These are phyloP conservation scores for Pogonomyrmex californicus DNA, from an alignment of 1,140 invertebrate genomes.

Conservation along the genomic window DNA sequence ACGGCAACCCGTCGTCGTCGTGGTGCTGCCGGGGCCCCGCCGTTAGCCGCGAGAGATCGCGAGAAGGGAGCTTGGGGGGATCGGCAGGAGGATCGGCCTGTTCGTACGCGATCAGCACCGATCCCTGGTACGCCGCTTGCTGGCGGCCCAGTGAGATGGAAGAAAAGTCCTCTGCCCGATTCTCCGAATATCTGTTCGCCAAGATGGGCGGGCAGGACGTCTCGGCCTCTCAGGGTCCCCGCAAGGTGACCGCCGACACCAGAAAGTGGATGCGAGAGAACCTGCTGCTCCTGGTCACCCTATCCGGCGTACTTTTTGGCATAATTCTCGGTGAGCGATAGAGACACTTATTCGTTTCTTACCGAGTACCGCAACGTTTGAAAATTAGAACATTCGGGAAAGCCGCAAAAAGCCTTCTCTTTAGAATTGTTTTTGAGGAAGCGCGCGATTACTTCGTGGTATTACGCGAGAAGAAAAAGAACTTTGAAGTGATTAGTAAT, in stretches of 20 bases:
- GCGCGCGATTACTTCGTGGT: neutral
- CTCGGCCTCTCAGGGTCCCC: slow-evolving; percentile 88
- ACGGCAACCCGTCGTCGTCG: slow-evolving; percentile 86
- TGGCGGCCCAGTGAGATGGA: slow-evolving; percentile 84
- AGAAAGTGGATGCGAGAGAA: slow-evolving; percentile 92
- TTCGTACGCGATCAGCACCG: slow-evolving; percentile 70
- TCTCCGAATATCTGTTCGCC: slow-evolving; percentile 92
- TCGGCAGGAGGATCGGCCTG: slow-evolving; percentile 71
- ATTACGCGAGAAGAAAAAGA: neutral
- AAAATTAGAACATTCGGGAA: neutral
- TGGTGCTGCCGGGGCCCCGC: slow-evolving; percentile 85
- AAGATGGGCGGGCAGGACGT: slow-evolving; percentile 90
- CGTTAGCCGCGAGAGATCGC: slow-evolving; percentile 85
- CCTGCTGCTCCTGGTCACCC: slow-evolving; percentile 92
- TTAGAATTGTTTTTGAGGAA: neutral
- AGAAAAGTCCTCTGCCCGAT: slow-evolving; percentile 86
- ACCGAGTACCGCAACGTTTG: neutral
- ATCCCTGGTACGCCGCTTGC: slow-evolving; percentile 71
- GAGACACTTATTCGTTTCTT: neutral
- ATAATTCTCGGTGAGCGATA: slow-evolving; percentile 90
- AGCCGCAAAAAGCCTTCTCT: neutral
- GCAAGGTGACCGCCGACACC: slow-evolving; percentile 89
- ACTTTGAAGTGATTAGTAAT: neutral
- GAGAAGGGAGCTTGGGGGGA: slow-evolving; percentile 82
- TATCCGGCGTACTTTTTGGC: slow-evolving; percentile 92